Percentiles rank a stretch among this genome's conserved stretches.
Evolutionary conservation across 2,113 vertebrate genomes (phyloP).

Genomic region (Lonchura striata): DNA sequence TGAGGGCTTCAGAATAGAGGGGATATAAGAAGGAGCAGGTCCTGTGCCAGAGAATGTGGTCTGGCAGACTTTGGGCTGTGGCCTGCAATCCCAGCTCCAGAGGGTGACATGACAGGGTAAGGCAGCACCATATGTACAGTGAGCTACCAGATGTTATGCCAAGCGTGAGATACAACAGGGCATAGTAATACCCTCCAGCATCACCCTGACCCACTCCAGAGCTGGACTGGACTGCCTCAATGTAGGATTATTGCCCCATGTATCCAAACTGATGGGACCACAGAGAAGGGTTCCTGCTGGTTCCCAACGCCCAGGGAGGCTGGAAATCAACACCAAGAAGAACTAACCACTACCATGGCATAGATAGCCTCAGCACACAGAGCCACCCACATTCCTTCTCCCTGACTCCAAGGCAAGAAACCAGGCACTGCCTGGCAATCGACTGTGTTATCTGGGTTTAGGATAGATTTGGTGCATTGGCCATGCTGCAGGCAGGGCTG

Average conservation of each 20-base stretch:
- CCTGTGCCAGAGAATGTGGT: background rate
- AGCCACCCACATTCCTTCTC: background rate
- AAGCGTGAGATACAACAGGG: background rate
- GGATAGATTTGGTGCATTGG: background rate
- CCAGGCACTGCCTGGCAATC: background rate
- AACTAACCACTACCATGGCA: background rate
- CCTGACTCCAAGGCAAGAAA: background rate
- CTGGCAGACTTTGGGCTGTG: background rate
- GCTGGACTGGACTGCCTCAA: background rate
- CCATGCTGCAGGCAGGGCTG: background rate
- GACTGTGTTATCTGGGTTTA: background rate
- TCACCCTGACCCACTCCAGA: background rate
- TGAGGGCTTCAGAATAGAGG: background rate
- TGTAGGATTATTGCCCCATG: accelerated
- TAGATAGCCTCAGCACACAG: accelerated
- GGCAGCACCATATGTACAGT: accelerated
- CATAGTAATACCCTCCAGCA: background rate
- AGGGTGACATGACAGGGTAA: background rate
- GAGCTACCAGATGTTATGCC: background rate
- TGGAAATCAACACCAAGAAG: background rate
- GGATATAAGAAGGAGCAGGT: background rate
- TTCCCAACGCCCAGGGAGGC: background rate
- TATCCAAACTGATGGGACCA: background rate
- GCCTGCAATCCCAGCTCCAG: background rate
- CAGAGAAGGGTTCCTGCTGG: accelerated